Evolutionary conservation across 2,797 vertebrate genomes (phyloP).

Genomic region (Arrhamphus sclerolepis): DNA sequence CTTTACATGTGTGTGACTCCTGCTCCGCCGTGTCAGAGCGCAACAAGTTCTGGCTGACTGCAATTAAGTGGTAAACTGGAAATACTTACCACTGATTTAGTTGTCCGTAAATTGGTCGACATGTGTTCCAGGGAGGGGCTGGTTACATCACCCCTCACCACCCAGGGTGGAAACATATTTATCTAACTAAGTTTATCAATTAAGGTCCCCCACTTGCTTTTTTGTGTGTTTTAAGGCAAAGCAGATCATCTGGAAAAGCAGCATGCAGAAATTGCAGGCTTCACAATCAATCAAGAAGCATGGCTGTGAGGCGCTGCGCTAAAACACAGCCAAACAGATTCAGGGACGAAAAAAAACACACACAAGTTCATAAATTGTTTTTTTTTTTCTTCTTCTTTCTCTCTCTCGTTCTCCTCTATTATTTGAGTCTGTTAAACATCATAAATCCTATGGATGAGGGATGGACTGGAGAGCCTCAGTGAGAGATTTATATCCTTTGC

Average conservation of each 20-base stretch:
- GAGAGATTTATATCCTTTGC: slow-evolving; percentile 76
- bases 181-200: slow-evolving; percentile 65
- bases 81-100: slow-evolving; percentile 81
- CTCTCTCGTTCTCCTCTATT: slow-evolving; percentile 55
- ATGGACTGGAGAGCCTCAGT: slow-evolving; percentile 72
- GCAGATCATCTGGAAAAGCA: slow-evolving; percentile 66
- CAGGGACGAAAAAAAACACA: slow-evolving; percentile 47
- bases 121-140: slow-evolving; percentile 74
- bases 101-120: slow-evolving; percentile 76
- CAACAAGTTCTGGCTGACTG: slow-evolving; percentile 78
- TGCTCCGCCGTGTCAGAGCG: slow-evolving; percentile 67
- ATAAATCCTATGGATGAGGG: slow-evolving; percentile 74
- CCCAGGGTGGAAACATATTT: slow-evolving; percentile 65
- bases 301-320: slow-evolving; percentile 37
- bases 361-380: slow-evolving; percentile 67
- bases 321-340: slow-evolving; percentile 52
- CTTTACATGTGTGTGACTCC: slow-evolving; percentile 46
- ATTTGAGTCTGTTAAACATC: slow-evolving; percentile 77
- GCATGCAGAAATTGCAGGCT: slow-evolving; percentile 51
- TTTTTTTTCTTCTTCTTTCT: slow-evolving; percentile 19
- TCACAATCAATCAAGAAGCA: slow-evolving; percentile 69
- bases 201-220: slow-evolving; percentile 48
- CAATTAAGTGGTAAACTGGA: slow-evolving; percentile 84
- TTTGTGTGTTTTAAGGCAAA: slow-evolving; percentile 50
- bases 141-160: slow-evolving; percentile 74